A percentile compares a stretch with the other conserved stretches of the same genome.
phyloP scores from a whole-genome alignment of 2,113 vertebrate species.

The Noturus placidus region DNA sequence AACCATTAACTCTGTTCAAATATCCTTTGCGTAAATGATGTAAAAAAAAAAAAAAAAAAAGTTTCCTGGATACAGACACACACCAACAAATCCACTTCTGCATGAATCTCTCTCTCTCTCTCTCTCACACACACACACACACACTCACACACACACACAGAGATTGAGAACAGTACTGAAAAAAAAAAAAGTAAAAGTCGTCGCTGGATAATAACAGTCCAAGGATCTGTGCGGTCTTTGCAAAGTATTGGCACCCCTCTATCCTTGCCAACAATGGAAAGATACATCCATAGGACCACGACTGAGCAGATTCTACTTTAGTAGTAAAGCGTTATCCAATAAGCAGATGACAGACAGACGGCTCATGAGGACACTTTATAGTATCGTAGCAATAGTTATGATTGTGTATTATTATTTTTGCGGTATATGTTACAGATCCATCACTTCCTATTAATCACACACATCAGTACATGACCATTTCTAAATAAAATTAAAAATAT shows the following conservation, averaged over 20 bases:
- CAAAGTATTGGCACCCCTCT: not conserved
- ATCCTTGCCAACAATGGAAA: not conserved
- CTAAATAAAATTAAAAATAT: not conserved
- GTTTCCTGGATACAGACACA: constrained; percentile 56
- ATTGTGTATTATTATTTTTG: not conserved
- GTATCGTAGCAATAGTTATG: not conserved
- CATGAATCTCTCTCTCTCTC: too few species aligned
- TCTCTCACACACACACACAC: not conserved
- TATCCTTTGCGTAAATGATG: constrained; percentile 60
- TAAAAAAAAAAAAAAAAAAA: too few species aligned
- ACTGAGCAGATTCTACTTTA: not conserved
- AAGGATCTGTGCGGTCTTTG: not conserved
- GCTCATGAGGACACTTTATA: not conserved
- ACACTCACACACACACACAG: not conserved
- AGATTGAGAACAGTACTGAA: not conserved
- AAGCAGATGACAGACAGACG: not conserved
- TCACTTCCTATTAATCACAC: not conserved
- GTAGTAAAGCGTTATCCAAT: not conserved
- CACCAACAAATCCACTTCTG: not conserved
- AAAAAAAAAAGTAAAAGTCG: not conserved
- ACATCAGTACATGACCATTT: not conserved
- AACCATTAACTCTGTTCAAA: constrained; percentile 73
- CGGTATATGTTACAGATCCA: not conserved
- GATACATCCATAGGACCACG: too few species aligned
- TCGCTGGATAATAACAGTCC: not conserved